Conservation (phyloP, 2,888 invertebrate genomes). For the Eilema griseolum region DNA sequence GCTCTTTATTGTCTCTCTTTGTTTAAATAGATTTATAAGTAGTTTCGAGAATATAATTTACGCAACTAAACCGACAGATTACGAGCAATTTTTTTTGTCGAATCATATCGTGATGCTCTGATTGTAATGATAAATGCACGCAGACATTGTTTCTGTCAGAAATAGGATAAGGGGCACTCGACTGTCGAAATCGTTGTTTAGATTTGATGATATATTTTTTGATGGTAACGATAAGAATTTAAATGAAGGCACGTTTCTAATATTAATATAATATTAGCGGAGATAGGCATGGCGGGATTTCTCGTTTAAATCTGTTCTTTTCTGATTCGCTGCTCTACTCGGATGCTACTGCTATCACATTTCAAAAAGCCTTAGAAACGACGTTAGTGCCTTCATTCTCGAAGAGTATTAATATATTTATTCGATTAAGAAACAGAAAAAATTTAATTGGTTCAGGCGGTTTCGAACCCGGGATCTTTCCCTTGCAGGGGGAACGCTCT, state of each 20-base stretch:
- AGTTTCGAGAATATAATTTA: slow-evolving; percentile 23
- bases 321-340: too few relatives aligned
- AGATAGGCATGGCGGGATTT: neutral
- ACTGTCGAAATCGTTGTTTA: neutral
- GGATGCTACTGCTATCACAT: too few relatives aligned
- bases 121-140: slow-evolving; percentile 48
- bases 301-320: neutral
- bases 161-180: slow-evolving; percentile 18
- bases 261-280: neutral
- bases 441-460: too few relatives aligned
- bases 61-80: slow-evolving; percentile 37
- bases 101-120: slow-evolving; percentile 52
- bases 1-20: neutral
- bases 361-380: too few relatives aligned
- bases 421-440: too few relatives aligned
- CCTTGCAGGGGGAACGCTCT: too few relatives aligned
- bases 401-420: too few relatives aligned
- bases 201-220: neutral
- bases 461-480: too few relatives aligned
- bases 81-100: slow-evolving; percentile 36
- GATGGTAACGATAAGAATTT: neutral
- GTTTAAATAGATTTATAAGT: slow-evolving; percentile 13
- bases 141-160: slow-evolving; percentile 26
- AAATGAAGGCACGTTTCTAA: neutral
- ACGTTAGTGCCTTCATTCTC: too few relatives aligned